Conservation (phyloP, 2,888 invertebrate genomes). For the Drosophila infuscata region DNA sequence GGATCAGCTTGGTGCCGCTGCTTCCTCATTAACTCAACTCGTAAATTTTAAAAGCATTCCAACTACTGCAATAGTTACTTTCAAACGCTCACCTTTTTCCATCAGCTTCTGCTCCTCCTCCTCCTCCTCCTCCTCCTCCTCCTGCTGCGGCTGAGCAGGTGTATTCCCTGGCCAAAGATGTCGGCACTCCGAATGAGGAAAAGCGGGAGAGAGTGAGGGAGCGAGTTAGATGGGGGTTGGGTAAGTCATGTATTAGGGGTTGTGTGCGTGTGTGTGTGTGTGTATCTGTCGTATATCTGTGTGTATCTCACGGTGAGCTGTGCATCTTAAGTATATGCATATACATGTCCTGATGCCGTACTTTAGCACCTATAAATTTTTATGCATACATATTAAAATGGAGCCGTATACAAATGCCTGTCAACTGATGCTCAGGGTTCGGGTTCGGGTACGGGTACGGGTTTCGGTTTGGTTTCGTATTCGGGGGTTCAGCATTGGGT, state of each 20-base stretch:
- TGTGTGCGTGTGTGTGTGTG: background rate
- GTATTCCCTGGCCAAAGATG: constrained; percentile 41
- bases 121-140: no score
- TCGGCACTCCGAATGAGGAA: background rate
- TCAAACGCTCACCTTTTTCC: background rate
- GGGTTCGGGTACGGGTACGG: background rate
- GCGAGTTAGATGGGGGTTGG: background rate
- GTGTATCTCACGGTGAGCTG: constrained; percentile 16
- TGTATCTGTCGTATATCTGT: no score
- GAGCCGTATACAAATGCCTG: constrained; percentile 50
- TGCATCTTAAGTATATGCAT: constrained; percentile 58
- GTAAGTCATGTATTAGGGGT: background rate
- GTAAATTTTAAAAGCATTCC: constrained; percentile 55
- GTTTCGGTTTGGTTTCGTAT: background rate
- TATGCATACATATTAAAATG: constrained; percentile 74
- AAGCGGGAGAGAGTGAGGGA: background rate
- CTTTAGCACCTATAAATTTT: constrained; percentile 78
- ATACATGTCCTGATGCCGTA: constrained; percentile 72
- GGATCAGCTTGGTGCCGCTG: constrained; percentile 49
- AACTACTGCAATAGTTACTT: constrained; percentile 53
- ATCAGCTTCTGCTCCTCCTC: background rate
- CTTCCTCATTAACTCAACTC: constrained; percentile 58
- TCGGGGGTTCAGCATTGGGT: background rate
- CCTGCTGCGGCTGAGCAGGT: constrained; percentile 7
- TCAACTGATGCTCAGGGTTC: constrained; percentile 41